Base-by-base conservation (phyloP, 2,888 invertebrate species). In the Eupithecia dodoneata region DNA sequence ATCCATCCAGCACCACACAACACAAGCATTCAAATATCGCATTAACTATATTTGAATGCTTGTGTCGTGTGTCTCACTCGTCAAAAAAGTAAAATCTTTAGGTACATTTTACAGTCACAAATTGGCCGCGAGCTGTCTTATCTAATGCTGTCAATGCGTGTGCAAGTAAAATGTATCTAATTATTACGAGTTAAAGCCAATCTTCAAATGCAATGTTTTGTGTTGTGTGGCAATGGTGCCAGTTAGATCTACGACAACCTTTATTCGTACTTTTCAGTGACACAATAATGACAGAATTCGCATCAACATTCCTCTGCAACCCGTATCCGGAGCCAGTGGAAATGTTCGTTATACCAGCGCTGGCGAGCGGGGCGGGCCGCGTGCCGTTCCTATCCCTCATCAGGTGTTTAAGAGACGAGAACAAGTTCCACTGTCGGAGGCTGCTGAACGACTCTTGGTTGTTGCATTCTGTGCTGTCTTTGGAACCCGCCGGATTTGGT, bases 401-500 rank as follows among this genome's bases (percentile, higher is more conserved):
- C 69, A 89, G 90, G 59, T 93, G 95, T 76, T 83, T 96, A 65
- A 84, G 86, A 67, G 91, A 94, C 52, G 86, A 91, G 7, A 81
- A 83, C 73, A 90, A 91, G 76, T 95, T 95, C 76, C 89, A 90
- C 70, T 92, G 90, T 72, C 95, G 95, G 73, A 94, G 95, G 77
- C 90, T 95, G 67, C 82, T 88, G 12, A 95, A 96, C 76, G 96
- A 96, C 47, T 95, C 96, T 4, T 96, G 96, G 96, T 90, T 98
- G 75, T 93, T 97, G 71, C 97, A 97, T 88, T 96, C 97, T 72
- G 94, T 97, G 55, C 92, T 98, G 41, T 94, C 96, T 0, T 90
- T 98, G 79, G 97, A 97, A 89, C 96, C 97, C 44, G 90, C 93
- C 72, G 95, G 96, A 84, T 96, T 96, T 87, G 96, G 97, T 97